A percentile compares a stretch with the other conserved stretches of the same genome.
Evolutionary conservation across 1,140 invertebrate species (phyloP).

Genomic region (Nephila pilipes): DNA sequence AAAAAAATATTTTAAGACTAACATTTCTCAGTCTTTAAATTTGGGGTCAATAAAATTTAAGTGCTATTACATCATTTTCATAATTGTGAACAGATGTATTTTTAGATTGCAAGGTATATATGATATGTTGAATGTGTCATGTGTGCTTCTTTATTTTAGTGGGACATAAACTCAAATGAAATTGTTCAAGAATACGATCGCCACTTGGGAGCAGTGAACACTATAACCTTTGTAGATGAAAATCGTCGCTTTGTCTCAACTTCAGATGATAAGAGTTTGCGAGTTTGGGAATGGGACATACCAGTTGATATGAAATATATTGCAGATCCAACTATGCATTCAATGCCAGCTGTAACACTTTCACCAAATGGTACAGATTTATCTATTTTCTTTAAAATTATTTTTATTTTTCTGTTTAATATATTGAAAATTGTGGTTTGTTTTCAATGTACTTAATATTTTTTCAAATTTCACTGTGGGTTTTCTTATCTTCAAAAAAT

Average conservation of each 20-base stretch:
- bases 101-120: too few relatives aligned
- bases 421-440: background rate
- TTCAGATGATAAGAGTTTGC: slow-evolving; percentile 98
- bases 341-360: slow-evolving; percentile 97
- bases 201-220: slow-evolving; percentile 98
- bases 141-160: slow-evolving; percentile 85
- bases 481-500: too few relatives aligned
- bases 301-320: slow-evolving; percentile 99
- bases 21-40: too few relatives aligned
- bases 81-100: too few relatives aligned
- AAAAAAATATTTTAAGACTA: too few relatives aligned
- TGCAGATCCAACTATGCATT: slow-evolving; percentile 99
- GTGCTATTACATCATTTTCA: too few relatives aligned
- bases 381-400: background rate
- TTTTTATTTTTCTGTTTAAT: background rate
- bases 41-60: too few relatives aligned
- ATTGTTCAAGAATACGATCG: slow-evolving; percentile 99
- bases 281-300: slow-evolving; percentile 99
- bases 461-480: background rate
- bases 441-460: background rate
- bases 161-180: slow-evolving; percentile 96
- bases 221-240: slow-evolving; percentile 99
- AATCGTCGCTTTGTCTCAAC: slow-evolving; percentile 98
- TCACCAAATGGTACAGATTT: slow-evolving; percentile 90
- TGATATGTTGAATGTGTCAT: too few relatives aligned